phyloP scores from a whole-genome alignment of 2,797 vertebrate genomes.

The Anniella stebbinsi region DNA sequence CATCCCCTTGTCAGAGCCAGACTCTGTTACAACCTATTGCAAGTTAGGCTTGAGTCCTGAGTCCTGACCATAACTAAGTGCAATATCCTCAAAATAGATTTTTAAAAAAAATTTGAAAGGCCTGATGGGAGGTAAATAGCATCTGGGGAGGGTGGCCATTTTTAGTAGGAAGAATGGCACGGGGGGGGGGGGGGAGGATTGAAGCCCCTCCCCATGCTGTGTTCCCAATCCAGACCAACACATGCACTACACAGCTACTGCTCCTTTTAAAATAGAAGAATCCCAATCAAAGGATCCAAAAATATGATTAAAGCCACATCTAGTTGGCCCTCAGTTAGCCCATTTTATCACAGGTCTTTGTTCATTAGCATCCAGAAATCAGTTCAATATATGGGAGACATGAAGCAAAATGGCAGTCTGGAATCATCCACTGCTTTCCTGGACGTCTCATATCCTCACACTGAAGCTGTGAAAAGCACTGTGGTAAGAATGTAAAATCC shows the following conservation, averaged over 20 bases:
- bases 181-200: neutral
- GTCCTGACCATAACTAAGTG: neutral
- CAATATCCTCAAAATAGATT: neutral
- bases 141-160: neutral
- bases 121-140: neutral
- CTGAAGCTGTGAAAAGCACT: neutral
- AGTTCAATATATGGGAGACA: too few relatives aligned
- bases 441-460: neutral
- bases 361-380: neutral
- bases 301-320: neutral
- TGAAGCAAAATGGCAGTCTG: too few relatives aligned
- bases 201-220: neutral
- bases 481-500: too few relatives aligned
- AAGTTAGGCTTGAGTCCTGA: neutral
- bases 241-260: neutral
- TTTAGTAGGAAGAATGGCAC: too few relatives aligned
- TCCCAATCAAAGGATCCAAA: neutral
- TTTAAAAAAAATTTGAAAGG: neutral
- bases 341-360: neutral
- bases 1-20: neutral
- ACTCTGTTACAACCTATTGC: neutral
- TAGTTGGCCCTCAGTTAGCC: neutral
- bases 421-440: too few relatives aligned
- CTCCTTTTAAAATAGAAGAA: neutral
- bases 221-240: neutral